Percentiles rank a stretch among this genome's conserved stretches.
These are phyloP conservation scores for Luperina testacea DNA, from an alignment of 2,888 invertebrate genomes.

Conservation along the genomic window DNA sequence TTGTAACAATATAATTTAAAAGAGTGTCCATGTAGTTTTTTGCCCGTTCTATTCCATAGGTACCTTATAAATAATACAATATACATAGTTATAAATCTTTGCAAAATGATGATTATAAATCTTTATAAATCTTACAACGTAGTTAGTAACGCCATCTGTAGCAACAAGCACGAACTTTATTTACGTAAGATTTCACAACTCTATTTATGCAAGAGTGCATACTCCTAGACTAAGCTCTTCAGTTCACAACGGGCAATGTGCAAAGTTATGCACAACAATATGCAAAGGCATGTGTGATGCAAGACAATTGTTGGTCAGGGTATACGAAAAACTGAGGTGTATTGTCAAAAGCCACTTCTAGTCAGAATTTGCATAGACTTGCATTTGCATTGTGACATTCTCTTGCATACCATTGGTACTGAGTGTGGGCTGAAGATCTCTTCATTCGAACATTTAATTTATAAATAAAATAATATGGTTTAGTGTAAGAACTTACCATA, in stretches of 20 bases:
- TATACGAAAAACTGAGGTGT: conserved; percentile 35
- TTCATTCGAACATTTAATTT: neutral
- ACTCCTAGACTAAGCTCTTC: conserved; percentile 8
- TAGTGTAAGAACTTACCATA: neutral
- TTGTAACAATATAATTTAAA: no score
- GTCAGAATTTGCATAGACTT: conserved; percentile 38
- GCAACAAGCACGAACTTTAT: neutral
- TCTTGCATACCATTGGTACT: neutral
- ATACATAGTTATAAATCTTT: neutral
- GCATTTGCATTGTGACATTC: conserved; percentile 34
- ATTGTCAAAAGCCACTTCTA: conserved; percentile 34
- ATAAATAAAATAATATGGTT: neutral
- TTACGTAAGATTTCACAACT: neutral
- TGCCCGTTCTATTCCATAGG: neutral
- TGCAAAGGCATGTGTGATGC: conserved; percentile 30
- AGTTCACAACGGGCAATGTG: conserved; percentile 5
- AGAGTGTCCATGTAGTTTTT: neutral
- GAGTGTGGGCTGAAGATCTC: neutral
- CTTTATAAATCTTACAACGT: neutral
- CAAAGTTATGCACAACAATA: conserved; percentile 19
- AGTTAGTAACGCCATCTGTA: conserved; percentile 22
- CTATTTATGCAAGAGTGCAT: conserved; percentile 16
- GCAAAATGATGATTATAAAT: neutral
- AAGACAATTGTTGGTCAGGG: conserved; percentile 33
- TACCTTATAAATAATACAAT: neutral